A percentile compares a stretch with the other conserved stretches of the same genome.
Conservation (phyloP, 2,113 vertebrate genomes). For the Protomyctophum bolini region DNA sequence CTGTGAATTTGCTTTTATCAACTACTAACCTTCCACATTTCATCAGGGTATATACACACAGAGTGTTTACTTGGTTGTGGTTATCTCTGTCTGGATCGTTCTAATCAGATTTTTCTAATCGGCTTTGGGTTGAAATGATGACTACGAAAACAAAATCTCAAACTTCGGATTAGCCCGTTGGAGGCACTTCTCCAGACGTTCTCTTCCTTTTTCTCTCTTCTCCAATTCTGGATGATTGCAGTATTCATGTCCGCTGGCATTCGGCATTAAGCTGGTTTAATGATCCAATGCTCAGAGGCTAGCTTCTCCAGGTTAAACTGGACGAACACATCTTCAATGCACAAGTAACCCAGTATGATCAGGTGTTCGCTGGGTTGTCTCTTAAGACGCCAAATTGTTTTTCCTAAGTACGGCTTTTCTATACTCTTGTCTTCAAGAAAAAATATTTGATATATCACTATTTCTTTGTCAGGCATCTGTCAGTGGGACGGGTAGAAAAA, state of each 20-base stretch:
- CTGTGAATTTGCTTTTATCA: constrained; percentile 23
- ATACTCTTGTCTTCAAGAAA: constrained; percentile 26
- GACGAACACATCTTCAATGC: constrained; percentile 64
- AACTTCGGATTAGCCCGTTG: constrained; percentile 29
- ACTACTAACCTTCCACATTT: not conserved
- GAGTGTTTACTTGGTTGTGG: constrained; percentile 14
- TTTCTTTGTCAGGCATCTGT: constrained; percentile 22
- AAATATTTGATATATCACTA: constrained; percentile 12
- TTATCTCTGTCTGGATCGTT: constrained; percentile 31
- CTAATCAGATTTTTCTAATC: constrained; percentile 11
- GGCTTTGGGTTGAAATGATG: constrained; percentile 44
- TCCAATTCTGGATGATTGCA: constrained; percentile 29
- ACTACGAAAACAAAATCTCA: not conserved
- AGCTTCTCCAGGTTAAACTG: constrained; percentile 37
- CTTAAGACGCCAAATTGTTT: constrained; percentile 9
- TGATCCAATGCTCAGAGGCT: constrained; percentile 47
- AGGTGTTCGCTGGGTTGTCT: constrained; percentile 39
- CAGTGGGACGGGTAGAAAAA: constrained; percentile 12
- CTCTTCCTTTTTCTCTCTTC: constrained; percentile 46
- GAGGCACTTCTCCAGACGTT: constrained; percentile 12
- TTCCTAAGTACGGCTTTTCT: constrained; percentile 29
- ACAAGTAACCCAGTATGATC: constrained; percentile 47
- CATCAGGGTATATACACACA: constrained; percentile 18
- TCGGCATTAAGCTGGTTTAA: constrained; percentile 59
- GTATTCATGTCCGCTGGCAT: constrained; percentile 41